These are phyloP conservation scores for Pogonocichla stellata DNA, from an alignment of 2,113 vertebrate genomes.

Conservation along the genomic window DNA sequence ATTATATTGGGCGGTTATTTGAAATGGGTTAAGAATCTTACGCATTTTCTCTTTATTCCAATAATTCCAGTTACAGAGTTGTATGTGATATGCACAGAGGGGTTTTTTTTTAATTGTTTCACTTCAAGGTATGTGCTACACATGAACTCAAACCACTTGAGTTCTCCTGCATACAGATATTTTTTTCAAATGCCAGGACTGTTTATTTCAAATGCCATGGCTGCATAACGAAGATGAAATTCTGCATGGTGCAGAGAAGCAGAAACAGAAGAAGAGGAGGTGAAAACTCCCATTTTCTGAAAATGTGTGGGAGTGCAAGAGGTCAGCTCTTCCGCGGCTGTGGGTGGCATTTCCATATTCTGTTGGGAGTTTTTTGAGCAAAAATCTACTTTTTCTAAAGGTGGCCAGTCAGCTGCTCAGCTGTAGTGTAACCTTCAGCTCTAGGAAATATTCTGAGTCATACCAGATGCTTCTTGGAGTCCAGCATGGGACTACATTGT, in stretches of 20 bases:
- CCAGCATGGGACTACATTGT: constrained; percentile 15
- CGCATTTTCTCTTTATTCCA: not conserved
- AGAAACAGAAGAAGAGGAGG: not conserved
- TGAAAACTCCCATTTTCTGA: not conserved
- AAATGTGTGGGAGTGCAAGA: not conserved
- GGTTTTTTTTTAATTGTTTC: not conserved
- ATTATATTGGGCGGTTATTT: not conserved
- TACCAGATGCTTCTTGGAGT: constrained; percentile 26
- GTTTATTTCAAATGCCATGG: not conserved
- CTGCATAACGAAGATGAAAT: not conserved
- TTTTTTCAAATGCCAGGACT: not conserved
- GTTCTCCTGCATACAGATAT: not conserved
- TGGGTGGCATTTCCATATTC: not conserved
- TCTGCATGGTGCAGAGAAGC: not conserved
- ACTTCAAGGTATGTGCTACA: not conserved
- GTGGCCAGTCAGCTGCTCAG: not conserved
- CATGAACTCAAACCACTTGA: not conserved
- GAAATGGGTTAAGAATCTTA: not conserved
- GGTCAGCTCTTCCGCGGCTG: not conserved
- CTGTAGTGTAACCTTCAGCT: not conserved
- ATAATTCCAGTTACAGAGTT: not conserved
- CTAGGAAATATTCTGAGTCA: constrained; percentile 50
- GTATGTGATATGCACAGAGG: not conserved
- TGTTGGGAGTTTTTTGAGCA: not conserved
- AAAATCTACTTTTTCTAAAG: not conserved